Conservation (phyloP, 1,140 invertebrate genomes). For the Tetramorium alpestre region DNA sequence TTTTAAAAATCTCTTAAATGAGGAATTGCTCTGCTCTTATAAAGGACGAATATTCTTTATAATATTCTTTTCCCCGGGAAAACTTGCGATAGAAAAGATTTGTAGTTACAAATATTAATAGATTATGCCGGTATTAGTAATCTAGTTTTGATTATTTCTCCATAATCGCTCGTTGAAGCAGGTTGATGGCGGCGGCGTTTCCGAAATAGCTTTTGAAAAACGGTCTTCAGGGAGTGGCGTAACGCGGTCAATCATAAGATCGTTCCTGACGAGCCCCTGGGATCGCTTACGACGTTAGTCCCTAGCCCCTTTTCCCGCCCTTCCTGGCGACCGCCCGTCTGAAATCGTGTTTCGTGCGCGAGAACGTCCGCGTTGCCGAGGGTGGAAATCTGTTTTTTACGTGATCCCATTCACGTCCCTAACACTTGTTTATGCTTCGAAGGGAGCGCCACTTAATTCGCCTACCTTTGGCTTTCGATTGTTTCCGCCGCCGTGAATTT, state of each 20-base stretch:
- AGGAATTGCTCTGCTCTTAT: not conserved
- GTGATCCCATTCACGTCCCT: conserved; percentile 80
- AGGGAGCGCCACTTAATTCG: conserved; percentile 72
- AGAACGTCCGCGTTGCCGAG: conserved; percentile 68
- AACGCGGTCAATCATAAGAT: conserved; percentile 86
- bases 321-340: conserved; percentile 71
- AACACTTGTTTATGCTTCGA: conserved; percentile 76
- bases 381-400: conserved; percentile 84
- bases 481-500: conserved; percentile 41
- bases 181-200: conserved; percentile 16
- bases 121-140: not conserved
- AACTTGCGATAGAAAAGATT: not conserved
- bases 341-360: conserved; percentile 77
- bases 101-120: not conserved
- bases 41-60: not conserved
- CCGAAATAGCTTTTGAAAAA: conserved; percentile 75
- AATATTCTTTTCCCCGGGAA: not conserved
- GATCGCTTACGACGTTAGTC: conserved; percentile 81
- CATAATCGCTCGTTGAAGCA: conserved; percentile 8
- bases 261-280: conserved; percentile 80
- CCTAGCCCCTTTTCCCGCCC: conserved; percentile 71
- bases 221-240: conserved; percentile 81
- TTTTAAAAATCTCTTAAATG: not conserved
- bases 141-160: not conserved
- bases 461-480: conserved; percentile 40